Evolutionary conservation across 2,113 vertebrate genomes (phyloP).

Genomic region (Bucco capensis): DNA sequence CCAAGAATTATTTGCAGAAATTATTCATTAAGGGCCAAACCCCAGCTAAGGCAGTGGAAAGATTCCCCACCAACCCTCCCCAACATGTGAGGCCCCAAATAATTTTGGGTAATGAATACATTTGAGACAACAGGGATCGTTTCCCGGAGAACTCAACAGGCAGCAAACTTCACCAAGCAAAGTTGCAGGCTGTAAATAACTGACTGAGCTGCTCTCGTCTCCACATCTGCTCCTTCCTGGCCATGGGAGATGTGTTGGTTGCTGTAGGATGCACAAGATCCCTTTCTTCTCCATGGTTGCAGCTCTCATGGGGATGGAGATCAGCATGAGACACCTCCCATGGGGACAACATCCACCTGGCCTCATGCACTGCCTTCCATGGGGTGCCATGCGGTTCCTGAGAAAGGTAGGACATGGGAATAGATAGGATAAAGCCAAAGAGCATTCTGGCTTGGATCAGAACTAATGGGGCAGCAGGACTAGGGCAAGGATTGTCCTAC

Average conservation of each 20-base stretch:
- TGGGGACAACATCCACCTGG: rapidly evolving
- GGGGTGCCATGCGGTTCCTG: rapidly evolving
- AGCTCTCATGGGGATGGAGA: not conserved
- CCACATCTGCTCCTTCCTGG: not conserved
- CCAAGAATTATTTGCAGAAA: constrained; percentile 67
- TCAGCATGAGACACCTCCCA: rapidly evolving
- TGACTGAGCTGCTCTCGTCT: not conserved
- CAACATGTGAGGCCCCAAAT: constrained; percentile 42
- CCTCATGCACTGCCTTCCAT: not conserved
- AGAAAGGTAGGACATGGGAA: not conserved
- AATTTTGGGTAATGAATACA: constrained; percentile 65
- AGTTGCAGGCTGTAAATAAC: not conserved
- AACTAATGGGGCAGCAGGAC: too few relatives aligned
- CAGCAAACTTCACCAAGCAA: not conserved
- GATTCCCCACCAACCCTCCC: constrained; percentile 6
- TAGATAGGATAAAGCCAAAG: not conserved
- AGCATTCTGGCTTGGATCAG: too few relatives aligned
- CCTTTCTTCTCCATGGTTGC: not conserved
- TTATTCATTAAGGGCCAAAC: constrained; percentile 65
- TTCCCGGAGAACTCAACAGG: constrained; percentile 27
- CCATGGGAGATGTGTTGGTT: not conserved
- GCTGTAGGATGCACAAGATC: not conserved
- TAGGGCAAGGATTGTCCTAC: too few relatives aligned
- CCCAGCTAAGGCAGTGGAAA: constrained; percentile 58
- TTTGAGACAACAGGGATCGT: constrained; percentile 58